Percentiles rank a stretch among this genome's conserved stretches.
Evolutionary conservation across 1,140 invertebrate species (phyloP).

Genomic region (Phymastichus coffea): DNA sequence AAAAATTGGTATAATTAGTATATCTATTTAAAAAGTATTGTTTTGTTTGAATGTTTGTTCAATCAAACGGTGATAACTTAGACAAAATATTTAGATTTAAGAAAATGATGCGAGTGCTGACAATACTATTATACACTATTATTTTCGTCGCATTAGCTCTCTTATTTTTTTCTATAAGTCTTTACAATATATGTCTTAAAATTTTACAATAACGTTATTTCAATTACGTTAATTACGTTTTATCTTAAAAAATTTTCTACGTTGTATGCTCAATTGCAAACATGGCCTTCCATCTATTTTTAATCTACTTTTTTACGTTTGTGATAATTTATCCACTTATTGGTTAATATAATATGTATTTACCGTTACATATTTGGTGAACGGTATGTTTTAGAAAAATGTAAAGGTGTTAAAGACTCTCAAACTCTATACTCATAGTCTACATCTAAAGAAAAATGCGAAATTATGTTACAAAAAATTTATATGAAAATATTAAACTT

Average conservation of each 20-base stretch:
- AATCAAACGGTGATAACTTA: conserved; percentile 19
- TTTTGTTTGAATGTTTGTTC: conserved; percentile 11
- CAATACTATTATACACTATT: conserved; percentile 13
- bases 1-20: conserved; percentile 16
- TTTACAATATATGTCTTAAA: conserved; percentile 4
- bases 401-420: no score
- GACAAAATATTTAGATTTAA: conserved; percentile 13
- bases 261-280: neutral
- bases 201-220: no score
- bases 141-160: neutral
- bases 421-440: no score
- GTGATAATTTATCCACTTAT: neutral
- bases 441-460: no score
- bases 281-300: conserved; percentile 1
- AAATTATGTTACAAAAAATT: neutral
- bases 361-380: neutral
- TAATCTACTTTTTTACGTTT: neutral
- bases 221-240: neutral
- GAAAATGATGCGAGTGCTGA: conserved; percentile 15
- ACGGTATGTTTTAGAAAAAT: no score
- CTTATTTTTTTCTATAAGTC: neutral
- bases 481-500: conserved; percentile 3
- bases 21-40: conserved; percentile 1
- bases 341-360: neutral
- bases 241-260: neutral